Percentiles rank a stretch among this genome's conserved stretches.
phyloP scores from a whole-genome alignment of 2,113 vertebrate species.

The Galemys pyrenaicus region DNA sequence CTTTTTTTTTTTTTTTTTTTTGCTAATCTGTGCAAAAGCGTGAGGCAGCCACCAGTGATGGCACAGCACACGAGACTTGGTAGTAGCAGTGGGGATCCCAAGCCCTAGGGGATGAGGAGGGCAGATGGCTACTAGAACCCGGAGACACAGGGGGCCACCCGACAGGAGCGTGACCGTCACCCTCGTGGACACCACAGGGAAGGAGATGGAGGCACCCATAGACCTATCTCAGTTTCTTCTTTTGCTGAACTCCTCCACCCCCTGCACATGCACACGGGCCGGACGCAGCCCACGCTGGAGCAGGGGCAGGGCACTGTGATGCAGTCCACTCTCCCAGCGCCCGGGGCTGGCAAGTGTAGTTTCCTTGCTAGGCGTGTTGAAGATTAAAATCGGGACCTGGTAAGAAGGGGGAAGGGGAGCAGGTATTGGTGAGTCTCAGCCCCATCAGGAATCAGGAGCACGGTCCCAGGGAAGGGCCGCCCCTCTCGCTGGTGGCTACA shows the following conservation, averaged over 20 bases:
- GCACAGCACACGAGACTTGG: background rate
- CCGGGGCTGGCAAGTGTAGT: background rate
- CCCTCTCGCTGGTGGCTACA: accelerated
- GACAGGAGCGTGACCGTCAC: background rate
- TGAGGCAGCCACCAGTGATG: background rate
- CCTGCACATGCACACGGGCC: too few species aligned
- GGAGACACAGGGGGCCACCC: background rate
- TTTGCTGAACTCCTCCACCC: too few species aligned
- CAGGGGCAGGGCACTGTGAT: too few species aligned
- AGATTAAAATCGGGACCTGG: background rate
- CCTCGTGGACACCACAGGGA: background rate
- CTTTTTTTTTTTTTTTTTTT: background rate
- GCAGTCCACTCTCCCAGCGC: too few species aligned
- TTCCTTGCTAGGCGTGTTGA: background rate
- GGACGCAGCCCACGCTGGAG: too few species aligned
- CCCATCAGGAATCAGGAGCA: background rate
- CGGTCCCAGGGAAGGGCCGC: background rate
- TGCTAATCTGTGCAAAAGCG: background rate
- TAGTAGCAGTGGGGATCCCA: background rate
- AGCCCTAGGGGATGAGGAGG: too few species aligned
- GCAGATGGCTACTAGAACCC: background rate
- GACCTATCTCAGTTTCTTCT: too few species aligned
- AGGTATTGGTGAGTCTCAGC: background rate
- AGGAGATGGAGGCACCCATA: background rate
- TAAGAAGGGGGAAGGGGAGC: background rate